phyloP scores from a whole-genome alignment of 2,888 invertebrate species.

The Drosophila subsilvestris region DNA sequence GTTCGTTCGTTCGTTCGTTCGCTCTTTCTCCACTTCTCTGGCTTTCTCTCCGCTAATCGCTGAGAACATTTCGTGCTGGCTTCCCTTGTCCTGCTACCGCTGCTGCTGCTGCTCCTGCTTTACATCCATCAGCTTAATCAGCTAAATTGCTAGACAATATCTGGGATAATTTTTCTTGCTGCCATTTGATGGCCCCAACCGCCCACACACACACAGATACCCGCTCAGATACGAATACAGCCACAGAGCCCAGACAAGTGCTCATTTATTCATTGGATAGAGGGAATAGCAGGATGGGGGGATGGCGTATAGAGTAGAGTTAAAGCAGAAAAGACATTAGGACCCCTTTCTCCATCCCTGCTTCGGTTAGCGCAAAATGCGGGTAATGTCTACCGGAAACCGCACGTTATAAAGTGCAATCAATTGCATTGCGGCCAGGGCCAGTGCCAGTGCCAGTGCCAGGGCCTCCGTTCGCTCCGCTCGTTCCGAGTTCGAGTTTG shows the following conservation, averaged over 20 bases:
- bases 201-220: slow-evolving; percentile 22
- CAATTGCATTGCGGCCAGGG: slow-evolving; percentile 77
- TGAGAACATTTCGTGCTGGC: slow-evolving; percentile 55
- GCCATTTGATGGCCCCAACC: slow-evolving; percentile 64
- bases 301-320: slow-evolving; percentile 23
- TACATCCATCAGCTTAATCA: slow-evolving; percentile 80
- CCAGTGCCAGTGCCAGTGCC: slow-evolving; percentile 31
- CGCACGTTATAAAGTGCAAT: slow-evolving; percentile 81
- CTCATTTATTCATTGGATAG: slow-evolving; percentile 73
- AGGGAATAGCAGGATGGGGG: slow-evolving; percentile 8
- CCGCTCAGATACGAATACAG: slow-evolving; percentile 13
- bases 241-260: slow-evolving; percentile 63
- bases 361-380: slow-evolving; percentile 55
- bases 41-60: slow-evolving; percentile 58
- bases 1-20: slow-evolving; percentile 48
- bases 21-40: slow-evolving; percentile 38
- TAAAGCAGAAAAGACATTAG: slow-evolving; percentile 73
- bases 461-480: background rate
- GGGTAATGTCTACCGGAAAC: slow-evolving; percentile 79
- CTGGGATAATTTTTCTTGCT: slow-evolving; percentile 78
- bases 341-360: slow-evolving; percentile 27
- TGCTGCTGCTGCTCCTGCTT: slow-evolving; percentile 54
- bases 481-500: slow-evolving; percentile 46
- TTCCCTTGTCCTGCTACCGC: slow-evolving; percentile 31
- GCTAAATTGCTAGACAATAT: slow-evolving; percentile 80